These are phyloP conservation scores for Chondrosia reniformis DNA, from an alignment of 37 sponge, comb jelly and placozoan species.

Conservation along the genomic window DNA sequence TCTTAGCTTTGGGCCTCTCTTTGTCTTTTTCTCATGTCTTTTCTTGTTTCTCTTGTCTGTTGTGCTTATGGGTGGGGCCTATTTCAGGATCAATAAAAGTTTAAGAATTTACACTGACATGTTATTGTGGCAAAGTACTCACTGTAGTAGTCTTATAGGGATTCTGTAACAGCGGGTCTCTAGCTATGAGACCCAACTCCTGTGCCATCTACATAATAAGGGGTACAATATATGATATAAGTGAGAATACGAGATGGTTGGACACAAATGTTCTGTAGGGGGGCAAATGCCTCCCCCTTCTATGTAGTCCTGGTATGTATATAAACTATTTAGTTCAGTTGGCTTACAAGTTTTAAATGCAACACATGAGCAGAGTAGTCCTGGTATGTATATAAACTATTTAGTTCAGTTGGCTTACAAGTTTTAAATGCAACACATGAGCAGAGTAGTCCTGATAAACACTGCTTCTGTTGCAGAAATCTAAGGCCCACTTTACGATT, in stretches of 20 bases:
- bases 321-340: too few relatives aligned
- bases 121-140: too few relatives aligned
- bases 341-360: slow-evolving; percentile 8
- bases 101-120: neutral
- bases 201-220: slow-evolving; percentile 10
- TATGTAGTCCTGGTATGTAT: too few relatives aligned
- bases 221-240: too few relatives aligned
- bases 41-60: neutral
- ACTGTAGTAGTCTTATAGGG: neutral
- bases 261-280: too few relatives aligned
- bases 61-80: too few relatives aligned
- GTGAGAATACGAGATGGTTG: too few relatives aligned
- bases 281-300: too few relatives aligned
- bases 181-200: neutral
- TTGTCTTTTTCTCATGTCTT: neutral
- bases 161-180: neutral
- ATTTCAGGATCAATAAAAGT: too few relatives aligned
- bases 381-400: too few relatives aligned
- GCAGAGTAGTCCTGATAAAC: slow-evolving; percentile 16
- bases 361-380: neutral
- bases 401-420: too few relatives aligned
- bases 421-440: slow-evolving; percentile 4
- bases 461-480: slow-evolving; percentile 23
- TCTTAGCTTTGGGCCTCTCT: neutral
- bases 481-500: slow-evolving; percentile 13